phyloP scores from a whole-genome alignment of 2,888 invertebrate species.

The Melanostoma scalare region DNA sequence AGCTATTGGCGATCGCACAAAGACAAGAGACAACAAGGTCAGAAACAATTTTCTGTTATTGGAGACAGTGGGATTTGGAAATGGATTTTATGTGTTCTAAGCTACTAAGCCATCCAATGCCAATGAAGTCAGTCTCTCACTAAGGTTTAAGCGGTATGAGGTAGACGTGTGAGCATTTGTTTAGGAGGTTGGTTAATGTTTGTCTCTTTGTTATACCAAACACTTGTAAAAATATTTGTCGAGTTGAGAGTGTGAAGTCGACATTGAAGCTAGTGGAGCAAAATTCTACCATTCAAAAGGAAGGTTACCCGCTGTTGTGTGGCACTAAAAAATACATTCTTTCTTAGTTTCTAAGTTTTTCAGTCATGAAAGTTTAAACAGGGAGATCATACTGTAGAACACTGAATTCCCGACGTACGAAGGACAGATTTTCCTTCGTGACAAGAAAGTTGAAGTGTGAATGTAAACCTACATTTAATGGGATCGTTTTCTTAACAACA shows the following conservation, averaged over 20 bases:
- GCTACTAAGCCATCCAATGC: slow-evolving; percentile 28
- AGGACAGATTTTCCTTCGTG: too few species aligned
- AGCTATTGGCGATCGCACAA: slow-evolving; percentile 46
- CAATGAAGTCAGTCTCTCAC: slow-evolving; percentile 45
- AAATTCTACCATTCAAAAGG: too few species aligned
- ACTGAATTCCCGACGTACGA: too few species aligned
- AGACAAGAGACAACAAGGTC: slow-evolving; percentile 57
- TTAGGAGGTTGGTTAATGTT: background rate
- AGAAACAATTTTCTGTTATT: slow-evolving; percentile 58
- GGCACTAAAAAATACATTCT: too few species aligned
- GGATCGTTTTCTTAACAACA: too few species aligned
- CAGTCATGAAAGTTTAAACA: too few species aligned
- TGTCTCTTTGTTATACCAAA: slow-evolving; percentile 15
- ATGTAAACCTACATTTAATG: too few species aligned
- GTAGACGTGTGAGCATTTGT: slow-evolving; percentile 18
- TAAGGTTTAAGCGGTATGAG: background rate
- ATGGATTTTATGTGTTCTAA: slow-evolving; percentile 58
- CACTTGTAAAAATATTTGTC: slow-evolving; percentile 37
- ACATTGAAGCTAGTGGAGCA: too few species aligned
- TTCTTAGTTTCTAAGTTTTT: too few species aligned
- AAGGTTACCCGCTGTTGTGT: too few species aligned
- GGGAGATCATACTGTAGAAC: too few species aligned
- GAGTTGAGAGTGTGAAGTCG: background rate
- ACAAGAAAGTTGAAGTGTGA: too few species aligned
- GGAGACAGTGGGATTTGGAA: slow-evolving; percentile 40